Evolutionary conservation across 2,797 vertebrate genomes (phyloP), one percentile per base, ranked within the genome.

Genomic region (Cyclura pinguis): DNA sequence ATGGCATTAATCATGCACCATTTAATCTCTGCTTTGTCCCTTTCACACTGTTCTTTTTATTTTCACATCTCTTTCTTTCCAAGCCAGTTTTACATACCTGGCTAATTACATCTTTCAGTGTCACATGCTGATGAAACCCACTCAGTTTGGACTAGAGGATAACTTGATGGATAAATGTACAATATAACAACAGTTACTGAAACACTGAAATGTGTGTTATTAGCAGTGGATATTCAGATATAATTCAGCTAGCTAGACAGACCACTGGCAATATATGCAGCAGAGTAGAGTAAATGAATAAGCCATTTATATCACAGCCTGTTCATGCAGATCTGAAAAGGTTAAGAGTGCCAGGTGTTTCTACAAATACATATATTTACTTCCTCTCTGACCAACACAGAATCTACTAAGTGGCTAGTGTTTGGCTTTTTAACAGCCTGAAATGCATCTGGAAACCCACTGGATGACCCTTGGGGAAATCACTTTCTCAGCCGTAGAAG

Each of bases 1-100:
- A 92, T 94, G 74, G 84, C 89, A 69, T 96, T 96, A 95, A 96
- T 93, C 92, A 95, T 87, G 87, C 84, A 93, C 93, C 93, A 94
- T 95, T 94, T 95, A 96, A 94, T 92, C 86, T 94, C 90, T 35
- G 57, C 93, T 91, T 93, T 96, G 92, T 94, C 92, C 88, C 90
- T 95, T 94, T 93, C 84, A 95, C 95, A 94, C 91, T 83, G 74
- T 93, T 94, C 89, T 72, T 85, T 93, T 95, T 94, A 94, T 94
- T 95, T 96, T 93, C 91, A 93, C 90, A 73, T 92, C 29, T 86
- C 92, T 94, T 89, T 91, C 93, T 92, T 91, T 94, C 84, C 91
- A 87, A 84, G 84, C 76, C 69, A 32, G 59, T 91, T 95, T 91
- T 94, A 24, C 7, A 69, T 69, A 76, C 81, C 95, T 94, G 88